Percentiles rank a stretch among this genome's conserved stretches.
phyloP scores from a whole-genome alignment of 64 coral and sea anemone genomes.

The Montipora efflorescens region DNA sequence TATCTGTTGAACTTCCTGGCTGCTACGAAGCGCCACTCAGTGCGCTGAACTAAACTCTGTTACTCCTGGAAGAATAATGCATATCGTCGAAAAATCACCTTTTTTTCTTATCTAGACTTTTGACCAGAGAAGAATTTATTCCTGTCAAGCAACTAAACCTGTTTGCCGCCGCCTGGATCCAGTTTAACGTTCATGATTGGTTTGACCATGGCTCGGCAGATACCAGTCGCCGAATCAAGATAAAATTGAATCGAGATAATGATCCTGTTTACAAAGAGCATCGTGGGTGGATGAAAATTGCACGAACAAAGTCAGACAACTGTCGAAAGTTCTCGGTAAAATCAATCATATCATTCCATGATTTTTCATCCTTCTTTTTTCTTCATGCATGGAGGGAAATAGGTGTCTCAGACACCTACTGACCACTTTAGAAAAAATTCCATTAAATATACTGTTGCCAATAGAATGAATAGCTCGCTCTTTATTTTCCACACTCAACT shows the following conservation, averaged over 20 bases:
- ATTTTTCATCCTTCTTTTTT: too few relatives aligned
- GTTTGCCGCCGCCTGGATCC: conserved; percentile 70
- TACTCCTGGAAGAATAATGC: too few relatives aligned
- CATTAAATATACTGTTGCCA: too few relatives aligned
- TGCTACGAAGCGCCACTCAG: too few relatives aligned
- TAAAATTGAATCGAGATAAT: not conserved
- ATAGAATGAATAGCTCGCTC: not conserved
- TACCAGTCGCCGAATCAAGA: conserved; percentile 22
- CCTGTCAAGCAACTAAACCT: conserved; percentile 83
- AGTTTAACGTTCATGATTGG: conserved; percentile 91
- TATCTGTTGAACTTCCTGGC: too few relatives aligned
- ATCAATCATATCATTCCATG: too few relatives aligned
- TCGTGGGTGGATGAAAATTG: conserved; percentile 43
- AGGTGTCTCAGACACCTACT: too few relatives aligned
- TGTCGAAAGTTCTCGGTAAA: conserved; percentile 35
- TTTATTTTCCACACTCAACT: not conserved
- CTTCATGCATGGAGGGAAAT: too few relatives aligned
- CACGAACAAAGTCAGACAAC: conserved; percentile 60
- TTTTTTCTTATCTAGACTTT: conserved; percentile 36
- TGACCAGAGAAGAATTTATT: conserved; percentile 72
- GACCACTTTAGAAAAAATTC: too few relatives aligned
- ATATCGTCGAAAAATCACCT: too few relatives aligned
- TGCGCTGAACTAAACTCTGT: too few relatives aligned
- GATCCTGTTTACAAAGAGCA: conserved; percentile 7
- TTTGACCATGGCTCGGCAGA: conserved; percentile 78